These are phyloP conservation scores for Plebejus anna DNA, from an alignment of 2,888 invertebrate genomes.

Conservation along the genomic window DNA sequence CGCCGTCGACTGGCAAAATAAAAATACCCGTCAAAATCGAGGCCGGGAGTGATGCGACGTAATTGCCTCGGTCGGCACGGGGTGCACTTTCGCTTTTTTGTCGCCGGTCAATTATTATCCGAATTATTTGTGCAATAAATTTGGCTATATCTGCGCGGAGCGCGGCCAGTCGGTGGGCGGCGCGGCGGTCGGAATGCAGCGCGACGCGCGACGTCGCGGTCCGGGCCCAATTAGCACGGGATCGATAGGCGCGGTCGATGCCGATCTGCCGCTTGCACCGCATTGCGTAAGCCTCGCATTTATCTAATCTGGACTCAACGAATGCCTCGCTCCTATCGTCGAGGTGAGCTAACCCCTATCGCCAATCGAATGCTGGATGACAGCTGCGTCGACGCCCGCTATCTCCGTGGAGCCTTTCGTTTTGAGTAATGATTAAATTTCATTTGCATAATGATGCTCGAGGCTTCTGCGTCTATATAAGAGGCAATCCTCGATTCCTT, in stretches of 20 bases:
- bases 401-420: slow-evolving; percentile 8
- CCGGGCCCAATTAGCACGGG: slow-evolving; percentile 76
- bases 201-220: slow-evolving; percentile 50
- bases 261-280: slow-evolving; percentile 67
- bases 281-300: slow-evolving; percentile 62
- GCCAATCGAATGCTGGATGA: slow-evolving; percentile 33
- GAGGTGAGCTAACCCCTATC: slow-evolving; percentile 43
- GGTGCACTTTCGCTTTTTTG: slow-evolving; percentile 75
- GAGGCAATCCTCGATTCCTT: not conserved
- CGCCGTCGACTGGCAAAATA: slow-evolving; percentile 58
- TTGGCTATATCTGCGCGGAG: slow-evolving; percentile 72
- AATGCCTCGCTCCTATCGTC: slow-evolving; percentile 62
- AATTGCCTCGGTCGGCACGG: slow-evolving; percentile 67
- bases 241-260: slow-evolving; percentile 74
- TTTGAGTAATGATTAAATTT: slow-evolving; percentile 16
- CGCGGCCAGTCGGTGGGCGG: slow-evolving; percentile 56
- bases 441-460: not conserved
- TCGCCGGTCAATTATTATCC: slow-evolving; percentile 78
- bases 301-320: slow-evolving; percentile 74
- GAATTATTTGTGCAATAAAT: slow-evolving; percentile 79
- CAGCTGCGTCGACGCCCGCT: slow-evolving; percentile 29
- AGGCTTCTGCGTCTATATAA: not conserved
- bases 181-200: slow-evolving; percentile 60
- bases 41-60: slow-evolving; percentile 57
- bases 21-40: slow-evolving; percentile 64